Evolutionary conservation across 2,113 vertebrate species (phyloP), one percentile per base, ranked within the genome.

Genomic region (Sebastes schlegelii): DNA sequence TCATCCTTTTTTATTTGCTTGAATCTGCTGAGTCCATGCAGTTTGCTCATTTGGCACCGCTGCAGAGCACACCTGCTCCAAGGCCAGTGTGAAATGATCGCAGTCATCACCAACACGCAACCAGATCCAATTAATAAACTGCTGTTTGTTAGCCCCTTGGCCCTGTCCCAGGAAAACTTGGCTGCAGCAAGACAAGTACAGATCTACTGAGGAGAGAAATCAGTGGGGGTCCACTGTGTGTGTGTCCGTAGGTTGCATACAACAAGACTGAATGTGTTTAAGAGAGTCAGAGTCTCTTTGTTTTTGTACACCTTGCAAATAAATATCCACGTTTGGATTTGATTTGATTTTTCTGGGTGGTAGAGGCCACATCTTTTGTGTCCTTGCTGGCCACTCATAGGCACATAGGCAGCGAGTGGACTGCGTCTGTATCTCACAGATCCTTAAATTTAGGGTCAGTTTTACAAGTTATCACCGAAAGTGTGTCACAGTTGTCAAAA

Each of bases 51-150:
- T 89, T 89, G 86, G 85, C 89, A 19, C 49, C 1, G 26, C 82
- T 77, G 63, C 80, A 71, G 55, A 81, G 57, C 66, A 72, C 85
- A 82, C 82, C 90, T 91, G 88, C 52, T 91, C 73, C 80, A 62
- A 83, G 73, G 75, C 89, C 84, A 80, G 69, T 70, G 79, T 85
- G 83, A 92, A 92, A 92, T 88, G 48, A 91, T 88, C 60, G 82
- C 51, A 61, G 70, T 82, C 88, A 49, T 77, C 74, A 84, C 81
- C 74, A 84, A 94, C 85, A 85, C 21, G 60, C 83, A 42, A 87
- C 89, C 82, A 76, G 63, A 88, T 83, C 74, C 80, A 91, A 89
- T 92, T 92, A 91, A 92, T 87, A 92, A 90, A 84, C 84, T 84
- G 76, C 82, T 85, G 87, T 89, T 91, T 84, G 80, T 78, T 64